Conservation (phyloP, 2,888 invertebrate genomes). For the Heliconius sara region DNA sequence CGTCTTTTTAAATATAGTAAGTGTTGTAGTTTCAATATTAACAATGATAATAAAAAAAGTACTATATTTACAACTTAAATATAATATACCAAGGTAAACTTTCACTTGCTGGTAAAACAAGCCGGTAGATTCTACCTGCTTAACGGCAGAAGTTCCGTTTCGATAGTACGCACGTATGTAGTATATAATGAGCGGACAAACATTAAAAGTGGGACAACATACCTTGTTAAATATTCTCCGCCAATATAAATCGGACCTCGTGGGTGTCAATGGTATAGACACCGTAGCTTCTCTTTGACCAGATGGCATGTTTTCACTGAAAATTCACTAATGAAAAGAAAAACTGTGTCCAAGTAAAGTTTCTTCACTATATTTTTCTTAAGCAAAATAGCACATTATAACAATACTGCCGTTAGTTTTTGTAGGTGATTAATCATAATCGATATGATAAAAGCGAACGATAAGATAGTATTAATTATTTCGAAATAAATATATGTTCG, state of each 20-base stretch:
- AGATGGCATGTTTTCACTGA: slow-evolving; percentile 70
- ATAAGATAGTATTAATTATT: slow-evolving; percentile 63
- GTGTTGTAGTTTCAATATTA: neutral
- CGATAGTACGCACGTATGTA: slow-evolving; percentile 15
- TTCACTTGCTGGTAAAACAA: slow-evolving; percentile 37
- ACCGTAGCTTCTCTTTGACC: slow-evolving; percentile 70
- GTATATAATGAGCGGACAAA: slow-evolving; percentile 25
- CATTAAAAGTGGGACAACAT: slow-evolving; percentile 46
- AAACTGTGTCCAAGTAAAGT: slow-evolving; percentile 49
- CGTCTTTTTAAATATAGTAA: neutral
- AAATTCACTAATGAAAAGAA: slow-evolving; percentile 37
- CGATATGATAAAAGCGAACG: slow-evolving; percentile 57
- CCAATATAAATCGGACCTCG: slow-evolving; percentile 80
- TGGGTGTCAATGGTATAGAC: slow-evolving; percentile 75
- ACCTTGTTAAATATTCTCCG: slow-evolving; percentile 81
- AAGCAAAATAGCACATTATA: slow-evolving; percentile 46
- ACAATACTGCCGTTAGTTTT: slow-evolving; percentile 45
- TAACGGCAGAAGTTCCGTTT: slow-evolving; percentile 31
- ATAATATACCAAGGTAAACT: slow-evolving; percentile 23
- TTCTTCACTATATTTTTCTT: slow-evolving; percentile 45
- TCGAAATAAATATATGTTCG: slow-evolving; percentile 50
- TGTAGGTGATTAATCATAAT: slow-evolving; percentile 59
- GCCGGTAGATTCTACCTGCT: slow-evolving; percentile 33
- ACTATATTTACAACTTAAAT: neutral
- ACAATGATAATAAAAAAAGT: neutral